Base-by-base conservation (phyloP, 2,888 invertebrate species). In the Zeuzera pyrina region DNA sequence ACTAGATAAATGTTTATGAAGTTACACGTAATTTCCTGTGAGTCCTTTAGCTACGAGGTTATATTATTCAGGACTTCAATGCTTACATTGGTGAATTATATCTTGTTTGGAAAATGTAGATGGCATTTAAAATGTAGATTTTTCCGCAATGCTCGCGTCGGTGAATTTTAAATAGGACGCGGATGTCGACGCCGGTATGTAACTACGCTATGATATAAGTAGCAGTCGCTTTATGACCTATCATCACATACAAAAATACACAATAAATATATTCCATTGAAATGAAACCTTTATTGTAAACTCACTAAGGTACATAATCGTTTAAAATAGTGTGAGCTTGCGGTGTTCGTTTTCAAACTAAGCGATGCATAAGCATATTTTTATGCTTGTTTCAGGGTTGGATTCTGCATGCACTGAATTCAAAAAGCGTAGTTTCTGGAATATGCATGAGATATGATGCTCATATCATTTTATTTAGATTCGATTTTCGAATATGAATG, bases 331-430 rank as follows among this genome's bases (percentile, higher is more conserved):
- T 4, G 22, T 22, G 22, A 22, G 11, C 22, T 22, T 10, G 11
- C n/a, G 22, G 4, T n/a, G 22, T 8, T 22, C 22, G 22, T 22
- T 22, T 22, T 22, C 11, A 22, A n/a, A 11, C 10, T 11, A 22
- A 7, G 36, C 38, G 31, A 49, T 52, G 57, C 52, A 57, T 56
- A 57, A 52, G 50, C 49, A 58, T 64, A 59, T 64, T 49, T 49
- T 49, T 47, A 42, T 47, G 39, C 42, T 57, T 52, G 52, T 57
- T 60, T 57, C 54, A 59, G 55, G 51, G 49, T 40, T 47, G 55
- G 49, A 53, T 56, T 62, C 49, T 49, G 57, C 52, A 49, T 61
- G 65, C 62, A 64, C 57, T 59, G 65, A 64, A 70, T 69, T 65
- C 57, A 55, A 67, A 69, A 57, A 47, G 38, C 33, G 47, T 44